Percentiles rank a stretch among this genome's conserved stretches.
Evolutionary conservation across 2,113 vertebrate genomes (phyloP).

Genomic region (Taxidea taxus): DNA sequence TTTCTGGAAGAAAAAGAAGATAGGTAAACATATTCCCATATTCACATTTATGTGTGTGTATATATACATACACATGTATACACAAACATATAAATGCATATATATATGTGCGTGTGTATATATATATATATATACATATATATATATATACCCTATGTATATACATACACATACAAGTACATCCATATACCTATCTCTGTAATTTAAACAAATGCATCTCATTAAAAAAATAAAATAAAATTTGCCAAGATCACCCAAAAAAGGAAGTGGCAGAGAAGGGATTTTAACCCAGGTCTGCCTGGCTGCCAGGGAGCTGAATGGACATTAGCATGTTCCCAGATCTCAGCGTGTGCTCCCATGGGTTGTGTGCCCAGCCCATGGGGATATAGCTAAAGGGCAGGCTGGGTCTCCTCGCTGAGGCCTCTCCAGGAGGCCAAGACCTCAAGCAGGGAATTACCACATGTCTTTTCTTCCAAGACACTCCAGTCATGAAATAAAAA

Average conservation of each 20-base stretch:
- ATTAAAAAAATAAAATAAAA: neutral
- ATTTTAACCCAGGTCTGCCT: neutral
- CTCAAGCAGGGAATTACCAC: rapidly evolving
- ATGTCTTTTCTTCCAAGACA: neutral
- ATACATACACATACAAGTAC: neutral
- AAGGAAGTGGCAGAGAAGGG: neutral
- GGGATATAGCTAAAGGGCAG: neutral
- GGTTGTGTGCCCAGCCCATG: rapidly evolving
- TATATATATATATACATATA: neutral
- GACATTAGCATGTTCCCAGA: neutral
- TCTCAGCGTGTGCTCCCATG: rapidly evolving
- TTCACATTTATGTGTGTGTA: neutral
- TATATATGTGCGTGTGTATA: too few species aligned
- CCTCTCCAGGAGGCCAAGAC: neutral
- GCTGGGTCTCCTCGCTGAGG: neutral
- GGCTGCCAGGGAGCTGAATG: neutral
- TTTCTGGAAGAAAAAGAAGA: neutral
- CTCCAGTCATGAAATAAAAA: too few species aligned
- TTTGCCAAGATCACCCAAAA: neutral
- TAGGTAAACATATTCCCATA: neutral
- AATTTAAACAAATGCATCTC: neutral
- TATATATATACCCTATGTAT: too few species aligned
- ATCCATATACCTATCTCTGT: neutral
- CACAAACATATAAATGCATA: too few species aligned
- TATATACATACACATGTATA: neutral